Conservation (phyloP, 2,113 vertebrate genomes). For the Micromys minutus region DNA sequence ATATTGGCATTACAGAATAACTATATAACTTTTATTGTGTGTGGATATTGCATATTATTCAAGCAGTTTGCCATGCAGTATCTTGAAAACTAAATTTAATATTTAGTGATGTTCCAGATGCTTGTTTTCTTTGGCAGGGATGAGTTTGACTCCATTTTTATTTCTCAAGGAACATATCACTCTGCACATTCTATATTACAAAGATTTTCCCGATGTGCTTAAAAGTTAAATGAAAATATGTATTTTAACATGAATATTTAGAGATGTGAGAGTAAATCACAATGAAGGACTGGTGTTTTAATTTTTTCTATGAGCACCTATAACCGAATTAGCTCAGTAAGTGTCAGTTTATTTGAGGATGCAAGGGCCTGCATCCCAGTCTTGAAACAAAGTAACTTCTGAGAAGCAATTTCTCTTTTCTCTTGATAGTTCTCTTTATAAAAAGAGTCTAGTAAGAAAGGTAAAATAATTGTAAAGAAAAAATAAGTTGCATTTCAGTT, state of each 20-base stretch:
- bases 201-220: not conserved
- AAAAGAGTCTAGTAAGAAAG: not conserved
- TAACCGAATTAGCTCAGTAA: constrained; percentile 34
- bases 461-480: not conserved
- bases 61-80: not conserved
- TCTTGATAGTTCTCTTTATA: not conserved
- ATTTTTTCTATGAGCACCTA: not conserved
- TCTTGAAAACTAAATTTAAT: constrained; percentile 43
- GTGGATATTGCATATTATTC: not conserved
- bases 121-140: not conserved
- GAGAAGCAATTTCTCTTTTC: constrained; percentile 37
- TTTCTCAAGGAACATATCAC: not conserved
- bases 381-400: not conserved
- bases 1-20: not conserved
- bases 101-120: not conserved
- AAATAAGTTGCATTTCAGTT: constrained; percentile 22
- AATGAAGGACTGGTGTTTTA: not conserved
- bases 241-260: not conserved
- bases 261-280: not conserved
- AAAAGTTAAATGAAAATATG: not conserved
- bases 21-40: not conserved
- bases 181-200: not conserved
- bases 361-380: not conserved
- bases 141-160: not conserved
- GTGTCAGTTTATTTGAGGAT: not conserved